These are phyloP conservation scores for Spatulosminthurus flaviceps DNA, from an alignment of 2,888 invertebrate species.

Conservation along the genomic window DNA sequence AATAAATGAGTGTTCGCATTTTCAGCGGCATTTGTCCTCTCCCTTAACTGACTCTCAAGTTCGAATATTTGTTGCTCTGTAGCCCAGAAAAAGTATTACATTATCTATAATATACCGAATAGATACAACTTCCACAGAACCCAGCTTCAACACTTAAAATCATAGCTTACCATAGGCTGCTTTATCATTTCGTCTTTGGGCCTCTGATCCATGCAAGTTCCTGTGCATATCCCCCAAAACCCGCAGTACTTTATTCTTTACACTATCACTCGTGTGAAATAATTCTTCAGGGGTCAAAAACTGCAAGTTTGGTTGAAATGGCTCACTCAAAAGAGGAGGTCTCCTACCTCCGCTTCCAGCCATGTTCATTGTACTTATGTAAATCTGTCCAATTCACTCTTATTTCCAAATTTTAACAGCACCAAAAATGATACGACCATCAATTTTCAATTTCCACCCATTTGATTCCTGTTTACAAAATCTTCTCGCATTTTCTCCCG, in stretches of 20 bases:
- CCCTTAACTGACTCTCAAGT: conserved; percentile 45
- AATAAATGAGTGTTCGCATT: conserved; percentile 26
- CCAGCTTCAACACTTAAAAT: not conserved
- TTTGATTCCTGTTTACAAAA: not conserved
- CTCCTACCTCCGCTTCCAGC: conserved; percentile 14
- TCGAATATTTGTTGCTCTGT: conserved; percentile 47
- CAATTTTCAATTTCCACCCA: not conserved
- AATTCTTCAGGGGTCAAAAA: conserved; percentile 53
- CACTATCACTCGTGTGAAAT: conserved; percentile 40
- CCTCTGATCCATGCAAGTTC: conserved; percentile 46
- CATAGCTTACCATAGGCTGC: conserved; percentile 42
- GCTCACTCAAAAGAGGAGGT: conserved; percentile 26
- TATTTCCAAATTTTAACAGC: too few species aligned
- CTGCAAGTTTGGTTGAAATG: conserved; percentile 36
- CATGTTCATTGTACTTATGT: conserved; percentile 10
- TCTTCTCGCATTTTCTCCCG: not conserved
- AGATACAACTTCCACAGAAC: not conserved
- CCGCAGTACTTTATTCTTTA: conserved; percentile 47
- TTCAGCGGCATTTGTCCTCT: conserved; percentile 33
- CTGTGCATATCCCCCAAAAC: conserved; percentile 45
- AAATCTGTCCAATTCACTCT: too few species aligned
- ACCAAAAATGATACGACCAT: not conserved
- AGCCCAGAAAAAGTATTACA: not conserved
- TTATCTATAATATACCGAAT: not conserved
- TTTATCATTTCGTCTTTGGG: conserved; percentile 48